Evolutionary conservation across 2,888 invertebrate genomes (phyloP), one percentile per base, ranked within the genome.

Genomic region (Acanthoscelides obtectus): DNA sequence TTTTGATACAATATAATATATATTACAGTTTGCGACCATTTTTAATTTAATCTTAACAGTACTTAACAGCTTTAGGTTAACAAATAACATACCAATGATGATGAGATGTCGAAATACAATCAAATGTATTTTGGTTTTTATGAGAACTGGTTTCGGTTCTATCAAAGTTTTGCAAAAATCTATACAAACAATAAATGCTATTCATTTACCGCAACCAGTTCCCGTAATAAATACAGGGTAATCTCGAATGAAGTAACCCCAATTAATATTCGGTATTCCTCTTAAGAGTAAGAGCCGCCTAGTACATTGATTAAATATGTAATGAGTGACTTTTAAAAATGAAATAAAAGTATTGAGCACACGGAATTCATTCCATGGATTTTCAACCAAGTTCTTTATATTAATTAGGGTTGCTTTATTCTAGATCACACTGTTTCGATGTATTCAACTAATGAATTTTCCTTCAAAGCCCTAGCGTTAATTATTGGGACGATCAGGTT

Each of bases 31-130:
- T 82, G 86, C 85, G 85, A 85, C 85, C 82, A 80, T 79, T 82
- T 80, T 45, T 12, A 45, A 45, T 82, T 77, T 80, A 81, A 83
- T 82, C 84, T 85, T 86, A 86, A 86, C 85, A 86, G 84, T 86
- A 86, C 85, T 84, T 86, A 86, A 86, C 85, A 86, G 86, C 84
- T 82, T 84, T 84, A 85, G 82, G 81, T 85, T 85, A 85, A 86
- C 85, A 85, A 86, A 85, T 85, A 85, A 86, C 85, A 86, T 85
- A 85, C 82, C 84, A 82, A 84, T 85, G 84, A 82, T 84, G 84
- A 84, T 85, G 85, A 85, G 79, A 84, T 83, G 81, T 83, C 80
- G 81, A 82, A 84, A 83, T 83, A 83, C 83, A 83, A 81, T 81
- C 80, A 79, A 78, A 79, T 81, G 80, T 82, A 81, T 81, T 82